Evolutionary conservation across 2,888 invertebrate species (phyloP).

Genomic region (Eueremaeus valkanovi): DNA sequence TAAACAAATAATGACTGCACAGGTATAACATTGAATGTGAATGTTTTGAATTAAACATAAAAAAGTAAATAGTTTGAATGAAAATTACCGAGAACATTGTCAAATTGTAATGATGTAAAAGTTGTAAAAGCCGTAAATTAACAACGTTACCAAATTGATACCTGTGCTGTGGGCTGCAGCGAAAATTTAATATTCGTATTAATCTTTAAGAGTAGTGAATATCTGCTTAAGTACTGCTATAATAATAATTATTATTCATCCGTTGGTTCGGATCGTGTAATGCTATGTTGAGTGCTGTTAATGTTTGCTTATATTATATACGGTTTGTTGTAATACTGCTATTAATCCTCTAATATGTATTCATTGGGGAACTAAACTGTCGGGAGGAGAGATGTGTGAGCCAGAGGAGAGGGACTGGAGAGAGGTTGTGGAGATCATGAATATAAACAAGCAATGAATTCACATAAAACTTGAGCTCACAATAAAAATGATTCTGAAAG

Average conservation of each 20-base stretch:
- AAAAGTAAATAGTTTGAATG: too few relatives aligned
- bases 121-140: too few relatives aligned
- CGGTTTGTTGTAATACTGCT: slow-evolving; percentile 30
- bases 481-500: not conserved
- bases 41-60: too few relatives aligned
- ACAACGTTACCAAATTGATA: too few relatives aligned
- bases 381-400: slow-evolving; percentile 33
- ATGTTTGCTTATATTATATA: slow-evolving; percentile 7
- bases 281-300: slow-evolving; percentile 17
- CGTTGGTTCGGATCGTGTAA: slow-evolving; percentile 8
- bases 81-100: too few relatives aligned
- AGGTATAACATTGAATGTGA: too few relatives aligned
- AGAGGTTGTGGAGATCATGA: slow-evolving; percentile 25
- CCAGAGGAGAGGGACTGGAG: not conserved
- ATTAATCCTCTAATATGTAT: slow-evolving; percentile 32
- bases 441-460: slow-evolving; percentile 33
- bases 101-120: too few relatives aligned
- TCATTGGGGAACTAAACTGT: slow-evolving; percentile 35
- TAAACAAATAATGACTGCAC: too few relatives aligned
- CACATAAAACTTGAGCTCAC: slow-evolving; percentile 4
- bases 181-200: slow-evolving; percentile 16
- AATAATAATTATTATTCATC: slow-evolving; percentile 34
- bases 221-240: slow-evolving; percentile 26
- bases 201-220: not conserved
- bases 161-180: not conserved